Evolutionary conservation across 2,888 invertebrate species (phyloP), one percentile per base, ranked within the genome.

Genomic region (Ceratothoa steindachneri): DNA sequence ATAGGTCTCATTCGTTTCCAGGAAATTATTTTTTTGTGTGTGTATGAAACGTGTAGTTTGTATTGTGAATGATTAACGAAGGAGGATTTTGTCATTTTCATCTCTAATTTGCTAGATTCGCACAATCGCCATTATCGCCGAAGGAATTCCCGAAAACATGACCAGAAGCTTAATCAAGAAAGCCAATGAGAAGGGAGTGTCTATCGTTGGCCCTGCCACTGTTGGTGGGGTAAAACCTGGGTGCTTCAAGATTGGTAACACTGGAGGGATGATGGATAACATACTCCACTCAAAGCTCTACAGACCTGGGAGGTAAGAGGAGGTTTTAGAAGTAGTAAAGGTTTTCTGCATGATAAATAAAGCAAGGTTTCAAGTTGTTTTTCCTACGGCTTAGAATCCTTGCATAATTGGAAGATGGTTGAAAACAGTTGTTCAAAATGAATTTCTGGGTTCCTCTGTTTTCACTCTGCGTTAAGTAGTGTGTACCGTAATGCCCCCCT

Each of bases 261-360:
- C 99, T 0, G 99, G 98, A 15, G 99, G 99, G 74, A 99, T 99
- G 98, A 92, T 99, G 88, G 99, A 99, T 85, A 99, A 99, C 84
- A 97, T 99, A 81, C 86, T 99, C 0, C 93, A 97, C 83, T 97
- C 97, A 81, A 97, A 97, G 84, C 88, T 99, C 15, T 99, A 98
- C 86, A 87, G 99, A 30, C 92, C 97, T 0, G 99, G 99, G 82
- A 87, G 86, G 86, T 86, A 74, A 71, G n/a, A n/a, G n/a, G 80
- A 30, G 29, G 41, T n/a, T 30, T 0, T 69, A 1, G 28, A n/a
- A 12, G 52, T 41, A 4, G 28, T 19, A 27, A 5, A n/a, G n/a
- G n/a, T n/a, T n/a, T n/a, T n/a, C n/a, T n/a, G n/a, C n/a, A n/a
- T n/a, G n/a, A n/a, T n/a, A n/a, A n/a, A n/a, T n/a, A n/a, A n/a